These are phyloP conservation scores for Eretmochelys imbricata DNA, from an alignment of 2,113 vertebrate genomes.

Conservation along the genomic window DNA sequence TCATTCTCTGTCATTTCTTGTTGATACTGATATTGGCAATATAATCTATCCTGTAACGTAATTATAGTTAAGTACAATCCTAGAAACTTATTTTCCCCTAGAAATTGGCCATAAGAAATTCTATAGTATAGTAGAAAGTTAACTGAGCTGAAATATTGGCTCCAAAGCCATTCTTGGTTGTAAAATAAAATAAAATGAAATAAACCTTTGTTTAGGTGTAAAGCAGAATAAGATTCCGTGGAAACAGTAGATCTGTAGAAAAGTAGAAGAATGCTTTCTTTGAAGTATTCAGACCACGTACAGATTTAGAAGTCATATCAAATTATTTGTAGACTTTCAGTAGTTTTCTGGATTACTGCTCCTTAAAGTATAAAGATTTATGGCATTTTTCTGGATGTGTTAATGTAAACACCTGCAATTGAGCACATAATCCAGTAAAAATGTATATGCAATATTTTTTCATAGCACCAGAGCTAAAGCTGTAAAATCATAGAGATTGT, in stretches of 20 bases:
- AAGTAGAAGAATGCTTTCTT: not conserved
- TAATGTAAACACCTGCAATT: not conserved
- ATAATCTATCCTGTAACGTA: constrained; percentile 22
- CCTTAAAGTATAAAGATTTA: not conserved
- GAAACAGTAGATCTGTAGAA: not conserved
- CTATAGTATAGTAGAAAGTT: constrained; percentile 39
- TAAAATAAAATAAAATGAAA: constrained; percentile 39
- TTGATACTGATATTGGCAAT: constrained; percentile 3
- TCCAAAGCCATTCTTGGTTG: not conserved
- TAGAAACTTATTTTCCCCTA: not conserved
- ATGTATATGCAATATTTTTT: not conserved
- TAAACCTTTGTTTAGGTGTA: not conserved
- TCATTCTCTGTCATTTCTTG: not conserved
- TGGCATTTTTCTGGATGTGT: not conserved
- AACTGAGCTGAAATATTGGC: constrained; percentile 57
- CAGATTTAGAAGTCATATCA: not conserved
- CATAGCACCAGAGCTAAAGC: not conserved
- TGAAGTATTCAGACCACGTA: not conserved
- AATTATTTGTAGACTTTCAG: not conserved
- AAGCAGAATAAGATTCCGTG: not conserved
- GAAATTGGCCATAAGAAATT: constrained; percentile 29
- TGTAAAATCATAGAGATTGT: not conserved
- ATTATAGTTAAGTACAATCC: constrained; percentile 2
- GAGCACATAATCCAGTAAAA: not conserved
- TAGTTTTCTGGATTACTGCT: not conserved